Evolutionary conservation across 2,888 invertebrate genomes (phyloP), one percentile per base, ranked within the genome.

Genomic region (Dryocosmus kuriphilus): DNA sequence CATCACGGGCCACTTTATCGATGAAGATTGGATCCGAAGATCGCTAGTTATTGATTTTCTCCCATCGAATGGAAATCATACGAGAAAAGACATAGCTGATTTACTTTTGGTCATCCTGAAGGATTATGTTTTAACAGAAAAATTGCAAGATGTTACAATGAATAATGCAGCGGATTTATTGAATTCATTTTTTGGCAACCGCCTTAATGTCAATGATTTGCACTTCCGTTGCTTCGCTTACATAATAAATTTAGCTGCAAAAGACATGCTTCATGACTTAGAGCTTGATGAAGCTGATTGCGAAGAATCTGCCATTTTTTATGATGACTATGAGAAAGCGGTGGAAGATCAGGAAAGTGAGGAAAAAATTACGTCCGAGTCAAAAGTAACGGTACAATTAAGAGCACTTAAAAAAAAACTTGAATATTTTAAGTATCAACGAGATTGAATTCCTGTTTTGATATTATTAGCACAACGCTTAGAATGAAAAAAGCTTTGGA

Each of bases 381-480:
- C 74, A 57, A 74, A 57, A 5, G 61, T 77, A 74, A 74, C 81
- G 62, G 77, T 27, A 38, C 83, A 81, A 74, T 41, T 84, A 32
- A 75, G 82, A 5, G 62, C 77, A 24, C 74, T 81, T 14, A 73
- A 79, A 24, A 77, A 75, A 32, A 82, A 84, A 77, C 62, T 83
- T 35, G 79, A 78, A 78, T 78, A 74, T 27, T 80, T 79, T 35
- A 80, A 80, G 63, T 77, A 30, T 65, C 76, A 46, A 83, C 80
- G 22, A 60, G 80, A 35, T 84, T 82, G 80, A 80, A 77, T 57
- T 81, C 79, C 4, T 81, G 81, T 2, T 61, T 71, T 35, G 80
- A 80, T 46, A 83, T 82, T 80, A 60, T 83, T 57, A 62, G 75
- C 11, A 46, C 75, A 73, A 78, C 77, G 71, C 57, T 32, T 60